phyloP scores from a whole-genome alignment of 2,797 vertebrate species.

The Myiotriccus ornatus region DNA sequence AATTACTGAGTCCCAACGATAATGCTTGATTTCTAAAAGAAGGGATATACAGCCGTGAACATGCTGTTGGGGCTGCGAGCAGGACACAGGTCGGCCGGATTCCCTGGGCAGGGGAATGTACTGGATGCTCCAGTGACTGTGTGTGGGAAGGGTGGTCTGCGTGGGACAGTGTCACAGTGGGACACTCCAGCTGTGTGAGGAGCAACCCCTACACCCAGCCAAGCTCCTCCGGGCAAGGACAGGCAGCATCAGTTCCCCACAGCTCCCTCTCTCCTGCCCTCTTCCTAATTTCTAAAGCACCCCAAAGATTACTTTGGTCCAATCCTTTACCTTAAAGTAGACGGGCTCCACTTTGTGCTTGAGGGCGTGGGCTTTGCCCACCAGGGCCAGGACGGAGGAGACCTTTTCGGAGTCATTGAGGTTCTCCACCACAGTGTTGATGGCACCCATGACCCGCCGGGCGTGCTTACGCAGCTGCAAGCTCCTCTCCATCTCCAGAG shows the following conservation, averaged over 20 bases:
- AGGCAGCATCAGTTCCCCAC: background rate
- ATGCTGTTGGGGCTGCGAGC: fast-evolving
- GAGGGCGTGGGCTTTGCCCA: slow-evolving; percentile 94
- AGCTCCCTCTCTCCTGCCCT: background rate
- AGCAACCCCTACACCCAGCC: background rate
- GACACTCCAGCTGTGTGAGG: fast-evolving
- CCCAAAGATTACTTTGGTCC: background rate
- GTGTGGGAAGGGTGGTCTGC: fast-evolving
- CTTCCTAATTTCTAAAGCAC: background rate
- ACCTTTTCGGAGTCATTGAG: slow-evolving; percentile 91
- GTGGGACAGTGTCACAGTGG: fast-evolving
- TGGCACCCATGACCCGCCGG: slow-evolving; percentile 90
- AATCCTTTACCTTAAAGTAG: slow-evolving; percentile 89
- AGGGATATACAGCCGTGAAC: fast-evolving
- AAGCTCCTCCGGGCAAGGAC: background rate
- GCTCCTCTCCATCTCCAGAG: slow-evolving; percentile 92
- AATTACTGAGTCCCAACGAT: background rate
- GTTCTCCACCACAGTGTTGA: slow-evolving; percentile 95
- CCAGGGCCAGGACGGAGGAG: slow-evolving; percentile 87
- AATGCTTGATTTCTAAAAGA: fast-evolving
- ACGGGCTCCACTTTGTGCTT: slow-evolving; percentile 97
- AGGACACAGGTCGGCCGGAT: background rate
- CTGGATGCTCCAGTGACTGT: fast-evolving
- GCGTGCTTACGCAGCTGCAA: slow-evolving; percentile 90
- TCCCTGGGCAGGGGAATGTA: background rate